These are phyloP conservation scores for Ditula angustiorana DNA, from an alignment of 2,888 invertebrate species.

Conservation along the genomic window DNA sequence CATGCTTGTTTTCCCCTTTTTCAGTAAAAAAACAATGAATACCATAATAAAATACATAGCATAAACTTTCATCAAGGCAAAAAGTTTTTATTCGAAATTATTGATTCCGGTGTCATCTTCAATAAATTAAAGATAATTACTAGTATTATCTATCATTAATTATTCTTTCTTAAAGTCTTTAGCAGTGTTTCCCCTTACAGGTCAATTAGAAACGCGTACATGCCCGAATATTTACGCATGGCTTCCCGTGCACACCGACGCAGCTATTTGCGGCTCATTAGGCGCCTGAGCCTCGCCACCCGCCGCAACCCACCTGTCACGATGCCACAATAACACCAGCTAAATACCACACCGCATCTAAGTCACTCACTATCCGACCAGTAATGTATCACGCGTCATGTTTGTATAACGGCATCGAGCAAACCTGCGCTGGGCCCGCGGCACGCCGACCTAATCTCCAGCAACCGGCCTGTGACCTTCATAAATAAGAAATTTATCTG, in stretches of 20 bases:
- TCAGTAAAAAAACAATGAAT: too few species aligned
- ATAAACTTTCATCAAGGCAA: too few species aligned
- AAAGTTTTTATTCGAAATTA: too few species aligned
- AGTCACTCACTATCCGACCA: background rate
- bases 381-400: background rate
- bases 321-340: background rate
- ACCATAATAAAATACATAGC: too few species aligned
- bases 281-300: background rate
- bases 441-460: background rate
- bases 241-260: background rate
- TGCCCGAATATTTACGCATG: too few species aligned
- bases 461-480: conserved; percentile 8
- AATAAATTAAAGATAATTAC: too few species aligned
- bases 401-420: background rate
- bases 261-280: background rate
- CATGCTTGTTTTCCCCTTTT: too few species aligned
- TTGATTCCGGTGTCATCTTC: too few species aligned
- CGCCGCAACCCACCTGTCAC: background rate
- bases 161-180: too few species aligned
- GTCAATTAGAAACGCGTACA: too few species aligned
- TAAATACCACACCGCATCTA: background rate
- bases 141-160: too few species aligned
- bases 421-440: background rate
- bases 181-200: too few species aligned
- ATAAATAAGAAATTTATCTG: conserved; percentile 8